Conservation (phyloP, 2,797 vertebrate genomes). For the Propithecus deckenii region DNA sequence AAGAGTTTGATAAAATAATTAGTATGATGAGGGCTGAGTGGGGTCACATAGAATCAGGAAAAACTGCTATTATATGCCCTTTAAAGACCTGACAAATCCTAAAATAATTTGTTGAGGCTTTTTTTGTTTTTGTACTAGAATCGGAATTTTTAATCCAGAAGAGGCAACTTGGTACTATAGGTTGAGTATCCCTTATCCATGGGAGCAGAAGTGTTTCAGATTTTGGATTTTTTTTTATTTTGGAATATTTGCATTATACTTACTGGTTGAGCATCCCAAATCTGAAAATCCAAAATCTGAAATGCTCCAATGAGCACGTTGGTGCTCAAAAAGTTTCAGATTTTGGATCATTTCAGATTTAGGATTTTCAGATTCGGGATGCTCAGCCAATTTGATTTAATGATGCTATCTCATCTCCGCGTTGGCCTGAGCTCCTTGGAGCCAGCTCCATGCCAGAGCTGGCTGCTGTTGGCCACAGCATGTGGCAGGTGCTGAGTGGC, state of each 20-base stretch:
- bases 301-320: neutral
- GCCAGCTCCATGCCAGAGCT: neutral
- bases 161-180: neutral
- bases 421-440: neutral
- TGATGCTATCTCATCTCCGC: neutral
- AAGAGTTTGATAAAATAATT: neutral
- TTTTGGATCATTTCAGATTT: neutral
- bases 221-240: neutral
- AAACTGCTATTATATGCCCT: neutral
- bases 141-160: constrained; percentile 8
- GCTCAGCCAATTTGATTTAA: neutral
- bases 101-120: neutral
- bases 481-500: neutral
- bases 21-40: neutral
- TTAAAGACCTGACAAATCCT: neutral
- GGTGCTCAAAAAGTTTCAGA: neutral
- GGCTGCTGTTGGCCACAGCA: neutral
- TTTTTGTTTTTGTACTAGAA: neutral
- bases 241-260: neutral
- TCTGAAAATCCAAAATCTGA: neutral
- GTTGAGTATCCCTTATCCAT: neutral
- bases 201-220: neutral
- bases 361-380: neutral
- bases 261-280: neutral
- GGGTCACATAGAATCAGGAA: neutral